Base-by-base conservation (phyloP, 2,113 vertebrate species). In the Paratilapia polleni region DNA sequence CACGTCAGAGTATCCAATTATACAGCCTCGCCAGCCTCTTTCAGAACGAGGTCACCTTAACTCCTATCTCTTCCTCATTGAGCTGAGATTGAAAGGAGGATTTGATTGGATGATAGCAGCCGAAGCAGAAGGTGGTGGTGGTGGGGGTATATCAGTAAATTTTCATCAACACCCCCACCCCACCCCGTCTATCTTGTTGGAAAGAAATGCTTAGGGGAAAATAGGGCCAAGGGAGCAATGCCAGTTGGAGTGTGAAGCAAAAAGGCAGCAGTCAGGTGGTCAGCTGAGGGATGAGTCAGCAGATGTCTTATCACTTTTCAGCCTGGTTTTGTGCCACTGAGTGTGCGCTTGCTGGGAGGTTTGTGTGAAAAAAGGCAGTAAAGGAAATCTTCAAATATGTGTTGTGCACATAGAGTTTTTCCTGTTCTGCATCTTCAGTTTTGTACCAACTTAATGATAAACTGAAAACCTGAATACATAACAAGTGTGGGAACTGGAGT, bases 41-140 rank as follows among this genome's bases (percentile, higher is more conserved):
- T 92, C 84, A 88, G 78, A 70, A 13, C 11, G 62, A 84, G 93
- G 91, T 94, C 93, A 94, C 93, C 90, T 90, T 83, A 89, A 38
- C 88, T 86, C 83, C 77, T 88, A 89, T 91, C 93, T 85, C 58
- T 12, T 52, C 81, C 87, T 81, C 87, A 85, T 89, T 36, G 47
- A 70, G 56, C 4, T 1, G 20, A 68, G 80, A 82, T 78, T 89
- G 87, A 88, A 87, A 64, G 81, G 8, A 26, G 80, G 73, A 83
- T 90, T 87, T 80, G 85, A 91, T 91, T 81, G 80, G 87, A 49
- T 38, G 84, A 91, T 87, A 84, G 57, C 4, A 7, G 24, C 13
- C 2, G 19, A 70, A 68, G 74, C 1, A 34, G 54, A 19, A 28
- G 76, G 59, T 56, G 63, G 6, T 0, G 41, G 49, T 2, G 56